These are phyloP conservation scores for Neoaliturus tenellus DNA, from an alignment of 2,888 invertebrate genomes.

Conservation along the genomic window DNA sequence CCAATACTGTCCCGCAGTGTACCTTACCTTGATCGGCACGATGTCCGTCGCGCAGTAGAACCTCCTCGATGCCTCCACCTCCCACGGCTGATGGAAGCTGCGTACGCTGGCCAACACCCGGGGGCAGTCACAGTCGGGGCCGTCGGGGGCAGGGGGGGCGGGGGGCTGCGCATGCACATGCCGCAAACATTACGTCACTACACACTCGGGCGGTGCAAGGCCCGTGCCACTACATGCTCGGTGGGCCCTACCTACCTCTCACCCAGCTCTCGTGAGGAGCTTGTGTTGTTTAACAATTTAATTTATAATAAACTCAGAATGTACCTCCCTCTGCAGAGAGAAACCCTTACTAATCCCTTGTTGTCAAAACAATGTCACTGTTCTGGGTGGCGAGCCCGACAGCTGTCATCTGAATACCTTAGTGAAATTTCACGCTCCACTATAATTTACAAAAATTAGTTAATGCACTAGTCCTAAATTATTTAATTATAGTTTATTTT, in stretches of 20 bases:
- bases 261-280: no score
- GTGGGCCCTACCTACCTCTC: background rate
- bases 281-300: no score
- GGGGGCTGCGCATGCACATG: conserved; percentile 57
- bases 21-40: conserved; percentile 75
- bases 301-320: background rate
- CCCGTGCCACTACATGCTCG: background rate
- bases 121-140: conserved; percentile 65
- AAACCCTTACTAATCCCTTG: no score
- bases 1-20: background rate
- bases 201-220: conserved; percentile 33
- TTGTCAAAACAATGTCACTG: no score
- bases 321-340: background rate
- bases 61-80: conserved; percentile 78
- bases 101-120: conserved; percentile 75
- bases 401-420: no score
- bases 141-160: conserved; percentile 27
- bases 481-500: no score
- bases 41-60: conserved; percentile 72
- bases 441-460: no score
- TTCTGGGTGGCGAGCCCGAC: no score
- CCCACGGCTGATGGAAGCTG: conserved; percentile 83
- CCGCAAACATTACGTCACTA: conserved; percentile 15
- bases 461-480: no score
- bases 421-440: no score